A percentile compares a stretch with the other conserved stretches of the same genome.
Conservation (phyloP, 2,888 invertebrate genomes). For the Chromoteleia sp. region DNA sequence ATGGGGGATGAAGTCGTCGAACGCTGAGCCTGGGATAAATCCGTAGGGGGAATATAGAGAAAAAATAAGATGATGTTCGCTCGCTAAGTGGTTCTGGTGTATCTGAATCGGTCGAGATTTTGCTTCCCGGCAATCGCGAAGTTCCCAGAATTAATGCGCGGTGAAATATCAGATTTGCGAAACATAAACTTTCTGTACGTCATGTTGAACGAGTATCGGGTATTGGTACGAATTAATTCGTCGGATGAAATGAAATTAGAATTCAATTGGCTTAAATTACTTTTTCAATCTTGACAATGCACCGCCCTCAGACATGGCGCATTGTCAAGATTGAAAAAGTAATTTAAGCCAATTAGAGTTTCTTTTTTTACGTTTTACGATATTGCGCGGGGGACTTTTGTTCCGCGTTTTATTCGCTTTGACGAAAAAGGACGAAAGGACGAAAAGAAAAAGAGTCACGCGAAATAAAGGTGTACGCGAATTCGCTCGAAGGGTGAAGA, state of each 20-base stretch:
- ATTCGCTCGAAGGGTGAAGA: slow-evolving; percentile 41
- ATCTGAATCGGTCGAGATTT: slow-evolving; percentile 73
- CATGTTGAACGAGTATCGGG: not conserved
- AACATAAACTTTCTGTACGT: not conserved
- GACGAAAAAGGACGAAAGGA: slow-evolving; percentile 24
- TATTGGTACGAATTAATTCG: slow-evolving; percentile 31
- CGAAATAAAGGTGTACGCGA: slow-evolving; percentile 51
- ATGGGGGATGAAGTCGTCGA: slow-evolving; percentile 71
- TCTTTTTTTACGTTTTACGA: slow-evolving; percentile 21
- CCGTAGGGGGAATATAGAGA: slow-evolving; percentile 68
- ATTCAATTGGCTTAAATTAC: slow-evolving; percentile 53
- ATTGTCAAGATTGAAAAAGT: slow-evolving; percentile 52
- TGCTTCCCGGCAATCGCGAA: slow-evolving; percentile 17
- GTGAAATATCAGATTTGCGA: slow-evolving; percentile 2
- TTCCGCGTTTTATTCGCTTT: slow-evolving; percentile 40
- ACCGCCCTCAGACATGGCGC: slow-evolving; percentile 6
- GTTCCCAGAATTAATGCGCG: slow-evolving; percentile 10
- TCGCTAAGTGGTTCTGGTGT: slow-evolving; percentile 78
- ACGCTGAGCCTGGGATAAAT: slow-evolving; percentile 64
- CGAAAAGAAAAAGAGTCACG: slow-evolving; percentile 11
- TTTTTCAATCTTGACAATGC: slow-evolving; percentile 51
- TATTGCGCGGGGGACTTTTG: slow-evolving; percentile 50
- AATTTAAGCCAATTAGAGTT: slow-evolving; percentile 43
- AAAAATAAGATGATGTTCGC: slow-evolving; percentile 75
- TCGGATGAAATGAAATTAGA: slow-evolving; percentile 33